Evolutionary conservation across 2,113 vertebrate species (phyloP).

Genomic region (Hystrix brachyura): DNA sequence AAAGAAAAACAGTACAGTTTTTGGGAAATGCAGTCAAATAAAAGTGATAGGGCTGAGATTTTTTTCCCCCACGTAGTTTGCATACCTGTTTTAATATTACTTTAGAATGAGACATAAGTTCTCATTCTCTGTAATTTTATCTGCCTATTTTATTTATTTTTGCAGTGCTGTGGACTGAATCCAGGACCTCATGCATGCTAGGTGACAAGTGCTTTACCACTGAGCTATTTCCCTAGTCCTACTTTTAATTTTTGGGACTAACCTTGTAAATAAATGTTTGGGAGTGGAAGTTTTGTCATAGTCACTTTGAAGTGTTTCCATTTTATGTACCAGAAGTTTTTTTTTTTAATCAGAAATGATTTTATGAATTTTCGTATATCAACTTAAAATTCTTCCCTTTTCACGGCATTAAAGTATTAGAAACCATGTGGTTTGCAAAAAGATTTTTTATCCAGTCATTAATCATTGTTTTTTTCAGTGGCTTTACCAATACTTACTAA

Average conservation of each 20-base stretch:
- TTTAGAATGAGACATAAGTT: conserved; percentile 15
- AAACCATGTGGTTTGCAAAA: conserved; percentile 24
- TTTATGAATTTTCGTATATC: conserved; percentile 12
- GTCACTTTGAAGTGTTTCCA: conserved; percentile 10
- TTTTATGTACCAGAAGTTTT: not conserved
- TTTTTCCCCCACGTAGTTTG: not conserved
- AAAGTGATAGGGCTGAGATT: not conserved
- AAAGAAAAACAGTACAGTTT: conserved; percentile 10
- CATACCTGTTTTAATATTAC: not conserved
- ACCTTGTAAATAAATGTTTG: conserved; percentile 20
- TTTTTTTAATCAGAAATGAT: conserved; percentile 42
- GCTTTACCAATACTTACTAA: conserved; percentile 38
- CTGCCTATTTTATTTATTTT: not conserved
- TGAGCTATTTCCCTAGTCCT: not conserved
- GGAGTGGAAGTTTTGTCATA: conserved; percentile 25
- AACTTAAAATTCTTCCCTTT: not conserved
- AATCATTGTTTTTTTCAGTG: conserved; percentile 37
- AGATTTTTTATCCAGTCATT: conserved; percentile 26
- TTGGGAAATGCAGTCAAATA: not conserved
- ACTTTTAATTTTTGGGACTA: not conserved
- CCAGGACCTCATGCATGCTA: not conserved
- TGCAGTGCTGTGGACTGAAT: not conserved
- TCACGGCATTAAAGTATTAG: not conserved
- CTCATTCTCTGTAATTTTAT: not conserved
- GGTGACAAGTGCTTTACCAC: not conserved